A percentile compares a stretch with the other conserved stretches of the same genome.
These are phyloP conservation scores for Mormoops blainvillei DNA, from an alignment of 2,113 vertebrate species.

Conservation along the genomic window DNA sequence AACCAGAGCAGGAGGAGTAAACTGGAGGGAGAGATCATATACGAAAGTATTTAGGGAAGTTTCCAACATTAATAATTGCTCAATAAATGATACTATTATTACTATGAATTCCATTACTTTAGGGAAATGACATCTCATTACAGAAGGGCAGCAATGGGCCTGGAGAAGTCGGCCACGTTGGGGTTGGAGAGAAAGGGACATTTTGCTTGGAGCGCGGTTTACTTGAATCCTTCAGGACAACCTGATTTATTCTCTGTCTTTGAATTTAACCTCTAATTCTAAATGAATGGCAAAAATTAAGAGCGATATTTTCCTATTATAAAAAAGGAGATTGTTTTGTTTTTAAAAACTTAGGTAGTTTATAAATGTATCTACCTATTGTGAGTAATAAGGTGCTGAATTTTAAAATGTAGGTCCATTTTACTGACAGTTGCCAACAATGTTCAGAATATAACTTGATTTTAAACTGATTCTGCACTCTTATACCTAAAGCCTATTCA, in stretches of 20 bases:
- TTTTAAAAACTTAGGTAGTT: neutral
- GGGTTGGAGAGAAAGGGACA: neutral
- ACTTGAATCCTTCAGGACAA: neutral
- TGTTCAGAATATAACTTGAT: neutral
- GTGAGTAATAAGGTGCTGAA: neutral
- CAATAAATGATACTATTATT: neutral
- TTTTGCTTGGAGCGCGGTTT: neutral
- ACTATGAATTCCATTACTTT: neutral
- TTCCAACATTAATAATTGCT: neutral
- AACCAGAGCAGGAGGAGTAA: neutral
- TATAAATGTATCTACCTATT: neutral
- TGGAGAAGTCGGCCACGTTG: neutral
- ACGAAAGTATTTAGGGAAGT: neutral
- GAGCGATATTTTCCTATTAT: neutral
- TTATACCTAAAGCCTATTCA: neutral
- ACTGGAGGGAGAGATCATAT: neutral
- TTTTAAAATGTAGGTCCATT: neutral
- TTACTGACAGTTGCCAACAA: neutral
- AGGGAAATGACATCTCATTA: neutral
- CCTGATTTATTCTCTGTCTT: neutral
- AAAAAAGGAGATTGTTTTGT: neutral
- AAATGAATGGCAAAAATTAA: neutral
- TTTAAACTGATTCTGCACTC: neutral
- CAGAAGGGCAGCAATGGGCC: neutral
- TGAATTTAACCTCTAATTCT: neutral